Base-by-base conservation (phyloP, 1,140 invertebrate species). In the Brachionus asplanchnoidis region DNA sequence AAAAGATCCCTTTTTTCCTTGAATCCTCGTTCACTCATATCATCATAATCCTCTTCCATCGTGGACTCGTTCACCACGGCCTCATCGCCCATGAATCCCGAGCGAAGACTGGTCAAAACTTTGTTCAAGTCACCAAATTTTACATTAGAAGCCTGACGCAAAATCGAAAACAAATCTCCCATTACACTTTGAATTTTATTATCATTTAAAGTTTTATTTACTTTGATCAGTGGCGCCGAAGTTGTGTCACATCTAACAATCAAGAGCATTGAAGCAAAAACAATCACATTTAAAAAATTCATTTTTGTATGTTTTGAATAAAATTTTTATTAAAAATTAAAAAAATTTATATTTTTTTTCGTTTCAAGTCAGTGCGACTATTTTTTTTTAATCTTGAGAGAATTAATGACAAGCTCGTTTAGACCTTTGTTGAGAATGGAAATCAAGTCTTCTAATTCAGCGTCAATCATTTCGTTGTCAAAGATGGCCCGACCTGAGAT, bases 1-100 rank as follows among this genome's bases (percentile, higher is more conserved):
- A 73, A 42, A 20, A 73, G 36, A 40, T 73, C 68, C 32, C 68
- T 40, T 46, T 73, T 73, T n/a, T 68, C 66, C 12, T 68, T 68
- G n/a, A 68, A 40, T 17, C 12, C 20, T 40, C 9, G 40, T 23
- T 73, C 68, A 42, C 28, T 8, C 11, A 14, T 17, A 17, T 77
- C 73, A 6, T 77, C 73, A 14, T 23, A 44, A 50, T 77, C 42
- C 4, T 40, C 9, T 12, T 73, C 68, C 17, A 42, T 75, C 9
- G 1, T 44, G 2, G 70, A 75, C 11, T 75, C 66, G 23, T 28
- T 68, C 32, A 68, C 9, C 36, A 73, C 17, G n/a, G 2, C 32
- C 12, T 73, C 36, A 73, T 73, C 68, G 9, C n/a, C 20, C 32
- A 40, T 42, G 7, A 40, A 20, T 20, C 28, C 28, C 9, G 42